These are phyloP conservation scores for Bergia sp. DNA, from an alignment of 92 coral and sea anemone species.

Conservation along the genomic window DNA sequence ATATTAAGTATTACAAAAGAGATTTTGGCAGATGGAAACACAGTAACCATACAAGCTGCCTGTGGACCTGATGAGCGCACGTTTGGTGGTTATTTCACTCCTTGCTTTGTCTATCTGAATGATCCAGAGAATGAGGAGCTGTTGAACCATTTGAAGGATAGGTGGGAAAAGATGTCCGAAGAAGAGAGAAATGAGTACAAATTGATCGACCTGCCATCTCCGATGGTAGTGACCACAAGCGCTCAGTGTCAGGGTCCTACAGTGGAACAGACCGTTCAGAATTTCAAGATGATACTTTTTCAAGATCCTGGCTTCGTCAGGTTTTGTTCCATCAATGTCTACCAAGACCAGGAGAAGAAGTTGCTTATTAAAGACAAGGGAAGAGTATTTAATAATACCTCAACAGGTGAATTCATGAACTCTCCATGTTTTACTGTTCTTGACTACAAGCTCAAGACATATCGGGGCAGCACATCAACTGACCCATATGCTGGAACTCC, in stretches of 20 bases:
- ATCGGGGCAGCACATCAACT: not conserved
- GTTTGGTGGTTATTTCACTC: constrained; percentile 68
- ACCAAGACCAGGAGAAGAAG: not conserved
- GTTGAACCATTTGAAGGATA: constrained; percentile 21
- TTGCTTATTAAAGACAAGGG: not conserved
- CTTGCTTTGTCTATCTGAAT: constrained; percentile 61
- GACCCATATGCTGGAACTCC: constrained; percentile 42
- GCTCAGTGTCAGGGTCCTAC: not conserved
- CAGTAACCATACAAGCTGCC: constrained; percentile 73
- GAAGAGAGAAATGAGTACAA: constrained; percentile 34
- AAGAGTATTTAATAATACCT: constrained; percentile 4
- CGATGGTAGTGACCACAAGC: constrained; percentile 59
- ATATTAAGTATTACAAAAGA: not conserved
- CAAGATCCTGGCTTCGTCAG: constrained; percentile 23
- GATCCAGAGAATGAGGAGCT: constrained; percentile 31
- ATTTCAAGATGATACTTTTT: constrained; percentile 36
- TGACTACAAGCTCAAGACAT: constrained; percentile 61
- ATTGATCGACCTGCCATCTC: constrained; percentile 50
- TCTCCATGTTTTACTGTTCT: constrained; percentile 13
- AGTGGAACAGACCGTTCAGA: not conserved
- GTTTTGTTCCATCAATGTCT: constrained; percentile 21
- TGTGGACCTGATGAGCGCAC: constrained; percentile 58
- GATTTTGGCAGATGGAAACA: constrained; percentile 46
- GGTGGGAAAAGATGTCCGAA: constrained; percentile 53
- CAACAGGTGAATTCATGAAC: constrained; percentile 26